Percentiles rank a stretch among this genome's conserved stretches.
Evolutionary conservation across 2,113 vertebrate species (phyloP).

Genomic region (Semnopithecus entellus): DNA sequence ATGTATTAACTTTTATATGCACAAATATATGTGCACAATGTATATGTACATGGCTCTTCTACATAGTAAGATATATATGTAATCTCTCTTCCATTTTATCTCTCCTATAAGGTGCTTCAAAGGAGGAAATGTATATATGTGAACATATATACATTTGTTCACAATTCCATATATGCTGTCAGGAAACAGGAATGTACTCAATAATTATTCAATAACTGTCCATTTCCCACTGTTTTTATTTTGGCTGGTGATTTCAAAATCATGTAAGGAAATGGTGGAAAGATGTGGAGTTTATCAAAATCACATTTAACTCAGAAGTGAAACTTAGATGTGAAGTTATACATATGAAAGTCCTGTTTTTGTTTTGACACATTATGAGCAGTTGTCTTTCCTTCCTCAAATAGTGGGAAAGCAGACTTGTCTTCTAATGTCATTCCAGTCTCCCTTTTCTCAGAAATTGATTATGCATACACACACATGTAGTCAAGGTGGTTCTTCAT

Average conservation of each 20-base stretch:
- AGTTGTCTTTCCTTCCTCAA: neutral
- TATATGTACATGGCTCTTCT: neutral
- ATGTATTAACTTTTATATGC: neutral
- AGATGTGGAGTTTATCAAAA: neutral
- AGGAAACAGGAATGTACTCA: neutral
- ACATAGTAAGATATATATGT: neutral
- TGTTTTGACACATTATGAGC: neutral
- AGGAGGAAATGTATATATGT: no score
- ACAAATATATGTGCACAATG: neutral
- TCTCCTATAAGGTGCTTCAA: neutral
- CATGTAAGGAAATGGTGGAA: neutral
- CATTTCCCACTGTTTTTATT: neutral
- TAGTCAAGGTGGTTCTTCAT: neutral
- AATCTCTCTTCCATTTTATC: neutral
- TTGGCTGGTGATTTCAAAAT: neutral
- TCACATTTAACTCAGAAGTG: neutral
- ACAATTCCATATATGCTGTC: neutral
- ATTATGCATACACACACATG: accelerated
- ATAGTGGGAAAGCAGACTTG: neutral
- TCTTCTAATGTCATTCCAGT: neutral
- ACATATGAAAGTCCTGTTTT: neutral
- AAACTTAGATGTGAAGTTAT: neutral
- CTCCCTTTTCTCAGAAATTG: neutral
- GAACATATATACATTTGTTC: neutral
- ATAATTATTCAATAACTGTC: neutral